Conservation (phyloP, 1,140 invertebrate species). For the Drosophila orosa region DNA sequence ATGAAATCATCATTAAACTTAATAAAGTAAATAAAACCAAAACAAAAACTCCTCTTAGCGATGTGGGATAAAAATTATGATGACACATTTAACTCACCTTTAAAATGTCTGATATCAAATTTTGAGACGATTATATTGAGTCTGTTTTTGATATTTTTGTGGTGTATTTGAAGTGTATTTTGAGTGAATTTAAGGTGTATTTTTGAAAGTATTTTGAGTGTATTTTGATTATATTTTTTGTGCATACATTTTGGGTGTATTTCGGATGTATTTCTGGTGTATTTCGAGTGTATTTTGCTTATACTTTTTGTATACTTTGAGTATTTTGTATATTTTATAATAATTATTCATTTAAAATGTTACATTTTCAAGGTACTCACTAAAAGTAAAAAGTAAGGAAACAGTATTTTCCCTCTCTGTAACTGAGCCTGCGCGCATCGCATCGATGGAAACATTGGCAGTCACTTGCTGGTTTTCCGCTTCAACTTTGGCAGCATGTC, state of each 20-base stretch:
- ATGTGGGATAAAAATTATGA: too few relatives aligned
- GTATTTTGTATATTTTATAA: too few relatives aligned
- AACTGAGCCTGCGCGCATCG: constrained; percentile 4
- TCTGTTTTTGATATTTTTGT: not conserved
- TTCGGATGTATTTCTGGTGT: not conserved
- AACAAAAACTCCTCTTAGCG: not conserved
- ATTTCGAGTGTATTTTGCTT: not conserved
- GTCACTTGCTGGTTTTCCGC: constrained; percentile 61
- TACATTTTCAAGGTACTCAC: not conserved
- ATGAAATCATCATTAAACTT: not conserved
- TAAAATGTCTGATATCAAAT: too few relatives aligned
- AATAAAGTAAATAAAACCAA: not conserved
- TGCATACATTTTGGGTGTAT: not conserved
- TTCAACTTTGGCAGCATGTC: constrained; percentile 69
- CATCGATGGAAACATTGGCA: constrained; percentile 17
- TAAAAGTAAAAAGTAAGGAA: not conserved
- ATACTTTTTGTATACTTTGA: too few relatives aligned
- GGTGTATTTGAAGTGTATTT: not conserved
- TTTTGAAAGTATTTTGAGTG: too few relatives aligned
- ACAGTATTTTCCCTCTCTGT: constrained; percentile 4
- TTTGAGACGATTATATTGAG: not conserved
- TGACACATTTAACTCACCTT: too few relatives aligned
- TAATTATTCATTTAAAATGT: not conserved
- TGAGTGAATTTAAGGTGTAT: not conserved
- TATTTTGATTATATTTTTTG: too few relatives aligned